Base-by-base conservation (phyloP, 2,797 vertebrate genomes). In the Syndactyla subalaris region DNA sequence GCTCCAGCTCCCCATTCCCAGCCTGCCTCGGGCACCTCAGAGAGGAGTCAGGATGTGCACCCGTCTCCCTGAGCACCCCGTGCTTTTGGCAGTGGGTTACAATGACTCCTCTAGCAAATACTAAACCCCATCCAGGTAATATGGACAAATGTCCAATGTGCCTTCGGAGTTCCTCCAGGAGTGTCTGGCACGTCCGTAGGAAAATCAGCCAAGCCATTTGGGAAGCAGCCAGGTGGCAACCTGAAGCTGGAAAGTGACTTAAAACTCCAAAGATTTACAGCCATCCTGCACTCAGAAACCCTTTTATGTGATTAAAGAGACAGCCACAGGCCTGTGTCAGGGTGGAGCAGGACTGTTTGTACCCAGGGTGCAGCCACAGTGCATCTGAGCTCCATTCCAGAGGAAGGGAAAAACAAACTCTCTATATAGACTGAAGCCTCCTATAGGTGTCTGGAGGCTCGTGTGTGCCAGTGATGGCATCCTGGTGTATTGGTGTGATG, bases 81-180 rank as follows among this genome's bases (percentile, higher is more conserved):
- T 1, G 32, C 39, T 2, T 12, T 2, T 2, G 41, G 54, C 12
- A 1, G 30, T 0, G 24, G 39, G 48, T 10, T 32, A 1, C 1
- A 5, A 7, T 0, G 48, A 6, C n/a, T 2, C 7, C 41, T 11
- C 34, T 2, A 0, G 38, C 2, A 2, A 9, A 6, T 0, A 13
- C 27, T 13, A 5, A 29, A 38, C 19, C 39, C 36, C 14, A 0
- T 14, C 26, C 84, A 30, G 73, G 70, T 26, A 12, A 29, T 4
- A 2, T 1, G 72, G 65, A 73, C 41, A 8, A 59, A 29, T 0
- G 65, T 61, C 45, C 85, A 38, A 10, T 0, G 5, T 0, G 3
- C 41, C 43, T 62, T 12, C 3, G 0, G 51, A 55, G 63, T 2
- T 20, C 49, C 78, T 85, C 65, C 85, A 10, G 11, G 19, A 41